Base-by-base conservation (phyloP, 2,113 vertebrate genomes). In the Cisticola juncidis region DNA sequence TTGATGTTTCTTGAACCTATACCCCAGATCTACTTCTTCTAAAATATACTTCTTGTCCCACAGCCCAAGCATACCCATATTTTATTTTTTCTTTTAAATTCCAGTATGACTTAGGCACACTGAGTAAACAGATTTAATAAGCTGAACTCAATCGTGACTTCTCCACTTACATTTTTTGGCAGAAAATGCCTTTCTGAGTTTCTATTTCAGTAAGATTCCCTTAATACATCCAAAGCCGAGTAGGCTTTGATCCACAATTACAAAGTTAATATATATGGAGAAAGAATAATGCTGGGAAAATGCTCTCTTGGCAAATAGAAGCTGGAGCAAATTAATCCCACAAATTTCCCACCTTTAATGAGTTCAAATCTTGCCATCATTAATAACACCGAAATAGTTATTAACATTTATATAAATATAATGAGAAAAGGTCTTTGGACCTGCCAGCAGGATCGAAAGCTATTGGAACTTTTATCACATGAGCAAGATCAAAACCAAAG, bases 261-360 rank as follows among this genome's bases (percentile, higher is more conserved):
- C 72, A 81, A 94, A 96, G 80, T 86, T 91, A 95, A 96, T 87
- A 95, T 90, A 93, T 92, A 96, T 69, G 80, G 65, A 92, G 88
- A 89, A 95, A 93, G 69, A 96, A 92, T 96, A 96, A 96, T 54
- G 86, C 90, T 96, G 95, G 94, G 96, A 97, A 97, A 96, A 96
- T 96, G 53, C 87, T 94, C 60, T 88, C 76, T 92, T 95, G 95
- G 92, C 95, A 96, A 96, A 95, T 89, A 96, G 48, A 95, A 48
- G 47, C 69, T 81, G 38, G 35, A 94, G 35, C 56, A 90, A 91
- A 94, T 92, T 96, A 97, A 96, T 96, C 91, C 83, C 50, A 92
- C 53, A 69, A 53, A 94, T 94, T 94, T 95, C 95, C 94, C 90
- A 95, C 94, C 92, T 95, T 97, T 96, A 95, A 94, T 97, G 95